Conservation (phyloP, 2,797 vertebrate species). For the Lagorchestes hirsutus region DNA sequence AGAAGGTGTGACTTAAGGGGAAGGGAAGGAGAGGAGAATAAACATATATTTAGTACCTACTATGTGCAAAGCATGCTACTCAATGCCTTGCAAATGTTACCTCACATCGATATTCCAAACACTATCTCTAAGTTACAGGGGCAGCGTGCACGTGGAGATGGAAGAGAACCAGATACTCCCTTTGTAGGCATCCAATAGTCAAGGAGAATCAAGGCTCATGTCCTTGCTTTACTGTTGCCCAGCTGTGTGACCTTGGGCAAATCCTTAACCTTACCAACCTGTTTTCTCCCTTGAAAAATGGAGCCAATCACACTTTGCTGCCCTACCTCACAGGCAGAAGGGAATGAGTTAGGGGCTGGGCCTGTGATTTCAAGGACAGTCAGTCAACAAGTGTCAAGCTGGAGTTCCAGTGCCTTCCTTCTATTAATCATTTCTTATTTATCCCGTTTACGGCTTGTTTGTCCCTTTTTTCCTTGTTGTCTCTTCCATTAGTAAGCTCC, state of each 20-base stretch:
- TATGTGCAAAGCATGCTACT: background rate
- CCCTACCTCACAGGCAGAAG: background rate
- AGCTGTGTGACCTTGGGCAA: background rate
- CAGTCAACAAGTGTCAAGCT: background rate
- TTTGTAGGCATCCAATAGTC: background rate
- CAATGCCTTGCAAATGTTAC: background rate
- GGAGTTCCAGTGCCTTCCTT: background rate
- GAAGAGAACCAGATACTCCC: background rate
- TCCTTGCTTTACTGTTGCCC: background rate
- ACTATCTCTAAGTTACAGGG: background rate
- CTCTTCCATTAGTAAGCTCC: background rate
- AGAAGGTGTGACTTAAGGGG: background rate
- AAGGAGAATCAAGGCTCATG: background rate
- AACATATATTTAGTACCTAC: background rate
- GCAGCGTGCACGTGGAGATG: background rate
- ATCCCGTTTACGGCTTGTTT: background rate
- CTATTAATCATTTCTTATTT: background rate
- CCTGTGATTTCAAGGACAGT: background rate
- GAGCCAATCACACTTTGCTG: no score
- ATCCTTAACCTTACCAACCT: background rate
- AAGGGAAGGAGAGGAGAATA: background rate
- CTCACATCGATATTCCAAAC: background rate
- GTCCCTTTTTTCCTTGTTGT: background rate
- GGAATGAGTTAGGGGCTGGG: background rate
- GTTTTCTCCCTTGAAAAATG: background rate